phyloP scores from a whole-genome alignment of 2,113 vertebrate species.

The Heptranchias perlo region DNA sequence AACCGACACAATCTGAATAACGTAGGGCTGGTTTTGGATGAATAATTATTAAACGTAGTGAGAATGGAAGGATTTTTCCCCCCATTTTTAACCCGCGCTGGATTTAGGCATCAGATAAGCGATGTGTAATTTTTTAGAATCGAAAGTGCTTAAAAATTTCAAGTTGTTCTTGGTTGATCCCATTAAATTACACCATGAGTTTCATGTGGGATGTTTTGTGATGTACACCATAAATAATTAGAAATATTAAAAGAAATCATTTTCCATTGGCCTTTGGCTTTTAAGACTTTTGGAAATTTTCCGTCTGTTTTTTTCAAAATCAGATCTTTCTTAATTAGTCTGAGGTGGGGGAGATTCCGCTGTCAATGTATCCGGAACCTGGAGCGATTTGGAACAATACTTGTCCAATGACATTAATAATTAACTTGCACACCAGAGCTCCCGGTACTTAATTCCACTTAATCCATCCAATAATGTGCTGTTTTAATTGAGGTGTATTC shows the following conservation, averaged over 20 bases:
- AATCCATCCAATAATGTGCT: background rate
- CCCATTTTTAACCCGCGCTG: background rate
- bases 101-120: background rate
- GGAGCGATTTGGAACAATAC: background rate
- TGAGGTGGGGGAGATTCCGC: background rate
- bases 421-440: background rate
- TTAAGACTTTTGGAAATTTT: background rate
- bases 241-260: background rate
- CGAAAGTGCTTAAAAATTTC: background rate
- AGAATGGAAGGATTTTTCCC: background rate
- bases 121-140: background rate
- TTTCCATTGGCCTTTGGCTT: background rate
- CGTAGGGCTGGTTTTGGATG: background rate
- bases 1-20: background rate
- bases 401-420: background rate
- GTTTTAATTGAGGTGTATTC: background rate
- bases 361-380: background rate
- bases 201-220: background rate
- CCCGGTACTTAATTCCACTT: background rate
- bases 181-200: background rate
- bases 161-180: background rate
- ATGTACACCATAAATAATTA: background rate
- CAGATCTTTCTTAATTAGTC: background rate
- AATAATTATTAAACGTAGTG: too few relatives aligned
- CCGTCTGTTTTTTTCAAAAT: background rate